Percentiles rank a stretch among this genome's conserved stretches.
These are phyloP conservation scores for Lytechinus pictus DNA, from an alignment of 35 echinoderm and acorn worm genomes.

Conservation along the genomic window DNA sequence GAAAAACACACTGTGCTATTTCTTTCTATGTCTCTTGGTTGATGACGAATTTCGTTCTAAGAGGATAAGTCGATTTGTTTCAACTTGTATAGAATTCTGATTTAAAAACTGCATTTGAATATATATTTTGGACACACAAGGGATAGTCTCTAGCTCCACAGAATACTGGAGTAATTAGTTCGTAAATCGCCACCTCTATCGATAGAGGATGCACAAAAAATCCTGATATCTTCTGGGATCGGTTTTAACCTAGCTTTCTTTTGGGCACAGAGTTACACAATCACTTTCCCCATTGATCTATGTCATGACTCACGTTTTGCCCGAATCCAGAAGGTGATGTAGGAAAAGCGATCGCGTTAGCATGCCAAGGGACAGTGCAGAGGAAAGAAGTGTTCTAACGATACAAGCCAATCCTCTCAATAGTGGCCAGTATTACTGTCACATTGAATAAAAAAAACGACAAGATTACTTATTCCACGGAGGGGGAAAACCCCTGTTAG, in stretches of 20 bases:
- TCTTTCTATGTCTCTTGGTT: too few species aligned
- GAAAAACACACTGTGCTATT: too few species aligned
- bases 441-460: background rate
- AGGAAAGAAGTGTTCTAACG: background rate
- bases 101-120: background rate
- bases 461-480: background rate
- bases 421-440: background rate
- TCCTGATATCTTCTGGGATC: background rate
- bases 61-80: background rate
- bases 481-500: background rate
- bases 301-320: background rate
- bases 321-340: background rate
- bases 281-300: background rate
- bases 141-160: background rate
- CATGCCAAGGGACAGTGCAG: background rate
- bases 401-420: background rate
- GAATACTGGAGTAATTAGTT: background rate
- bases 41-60: background rate
- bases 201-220: background rate
- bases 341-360: background rate
- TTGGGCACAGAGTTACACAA: background rate
- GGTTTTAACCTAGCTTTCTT: background rate
- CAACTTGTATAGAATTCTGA: background rate
- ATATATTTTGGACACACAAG: background rate
- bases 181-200: background rate